phyloP scores from a whole-genome alignment of 1,140 invertebrate species.

The Drosophila arizonae region DNA sequence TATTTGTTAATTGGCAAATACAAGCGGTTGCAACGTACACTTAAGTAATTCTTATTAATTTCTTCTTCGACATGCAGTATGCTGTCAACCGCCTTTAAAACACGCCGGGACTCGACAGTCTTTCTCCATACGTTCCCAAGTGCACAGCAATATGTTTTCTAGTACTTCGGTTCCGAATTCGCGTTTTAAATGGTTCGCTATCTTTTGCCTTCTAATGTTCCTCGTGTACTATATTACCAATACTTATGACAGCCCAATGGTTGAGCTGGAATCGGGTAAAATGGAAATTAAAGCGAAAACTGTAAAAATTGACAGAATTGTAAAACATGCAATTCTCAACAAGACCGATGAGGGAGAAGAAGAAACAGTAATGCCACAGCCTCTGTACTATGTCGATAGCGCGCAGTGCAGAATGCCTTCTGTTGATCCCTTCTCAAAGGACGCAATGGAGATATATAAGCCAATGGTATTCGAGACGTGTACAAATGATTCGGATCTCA shows the following conservation, averaged over 20 bases:
- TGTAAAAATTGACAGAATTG: not conserved
- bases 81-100: too few species aligned
- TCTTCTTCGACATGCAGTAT: too few species aligned
- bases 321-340: not conserved
- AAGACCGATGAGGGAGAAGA: accelerated
- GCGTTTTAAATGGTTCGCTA: conserved; percentile 25
- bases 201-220: not conserved
- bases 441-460: conserved; percentile 36
- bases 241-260: not conserved
- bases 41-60: not conserved
- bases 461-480: conserved; percentile 47
- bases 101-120: not conserved
- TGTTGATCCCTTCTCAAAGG: conserved; percentile 53
- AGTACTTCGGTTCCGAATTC: not conserved
- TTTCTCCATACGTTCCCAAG: not conserved
- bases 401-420: conserved; percentile 57
- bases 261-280: not conserved
- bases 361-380: not conserved
- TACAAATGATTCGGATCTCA: conserved; percentile 53
- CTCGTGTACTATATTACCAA: conserved; percentile 5
- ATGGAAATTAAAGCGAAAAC: not conserved
- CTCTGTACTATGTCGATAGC: conserved; percentile 46
- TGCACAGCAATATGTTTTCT: conserved; percentile 16
- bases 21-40: not conserved
- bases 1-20: not conserved